These are phyloP conservation scores for Paedocypris sp. DNA, from an alignment of 2,113 vertebrate genomes.

Conservation along the genomic window DNA sequence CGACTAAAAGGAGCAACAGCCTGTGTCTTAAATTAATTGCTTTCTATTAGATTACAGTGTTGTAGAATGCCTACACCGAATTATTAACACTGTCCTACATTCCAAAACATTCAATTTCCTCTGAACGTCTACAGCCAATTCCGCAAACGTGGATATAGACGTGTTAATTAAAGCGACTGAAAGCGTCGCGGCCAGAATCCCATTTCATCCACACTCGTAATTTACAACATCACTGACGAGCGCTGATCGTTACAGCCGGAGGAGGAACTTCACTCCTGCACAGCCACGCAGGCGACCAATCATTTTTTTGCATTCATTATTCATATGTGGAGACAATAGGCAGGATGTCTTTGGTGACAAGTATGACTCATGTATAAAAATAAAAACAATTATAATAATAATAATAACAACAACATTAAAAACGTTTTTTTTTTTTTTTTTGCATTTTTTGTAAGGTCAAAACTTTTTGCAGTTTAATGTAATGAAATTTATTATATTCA, in stretches of 20 bases:
- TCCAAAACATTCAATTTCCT: constrained; percentile 72
- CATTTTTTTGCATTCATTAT: constrained; percentile 73
- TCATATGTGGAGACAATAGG: constrained; percentile 79
- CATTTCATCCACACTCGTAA: constrained; percentile 63
- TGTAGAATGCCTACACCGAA: constrained; percentile 56
- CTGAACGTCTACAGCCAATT: constrained; percentile 53
- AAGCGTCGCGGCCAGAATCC: constrained; percentile 65
- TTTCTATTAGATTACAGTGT: constrained; percentile 68
- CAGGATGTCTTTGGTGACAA: constrained; percentile 74
- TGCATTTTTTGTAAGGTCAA: too few species aligned
- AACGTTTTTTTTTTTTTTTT: too few species aligned
- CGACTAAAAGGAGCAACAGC: constrained; percentile 65
- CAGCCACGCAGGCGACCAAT: constrained; percentile 50
- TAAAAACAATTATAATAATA: too few species aligned
- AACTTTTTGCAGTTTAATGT: too few species aligned
- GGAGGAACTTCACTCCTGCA: constrained; percentile 55
- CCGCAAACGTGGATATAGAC: constrained; percentile 55
- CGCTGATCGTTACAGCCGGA: constrained; percentile 54
- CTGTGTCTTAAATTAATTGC: constrained; percentile 77
- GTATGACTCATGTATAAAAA: constrained; percentile 67
- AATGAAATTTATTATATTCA: too few species aligned
- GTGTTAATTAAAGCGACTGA: constrained; percentile 66
- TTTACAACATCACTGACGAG: constrained; percentile 60
- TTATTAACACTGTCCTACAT: constrained; percentile 71
- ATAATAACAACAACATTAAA: too few species aligned